Percentiles rank a stretch among this genome's conserved stretches.
phyloP scores from a whole-genome alignment of 2,797 vertebrate species.

The Chiloscyllium punctatum region DNA sequence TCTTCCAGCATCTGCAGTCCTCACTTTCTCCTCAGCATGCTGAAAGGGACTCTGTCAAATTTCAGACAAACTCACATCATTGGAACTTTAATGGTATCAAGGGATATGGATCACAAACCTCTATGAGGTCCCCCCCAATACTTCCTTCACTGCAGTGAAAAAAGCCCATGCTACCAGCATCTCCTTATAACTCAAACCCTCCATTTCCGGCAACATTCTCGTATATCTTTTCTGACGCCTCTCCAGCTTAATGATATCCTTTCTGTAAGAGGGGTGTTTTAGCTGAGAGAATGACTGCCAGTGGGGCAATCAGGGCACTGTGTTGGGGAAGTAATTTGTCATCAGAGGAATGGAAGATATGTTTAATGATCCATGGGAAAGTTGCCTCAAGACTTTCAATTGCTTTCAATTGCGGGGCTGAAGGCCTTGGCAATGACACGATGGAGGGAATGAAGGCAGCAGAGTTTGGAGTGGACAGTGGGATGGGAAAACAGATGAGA shows the following conservation, averaged over 20 bases:
- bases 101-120: no score
- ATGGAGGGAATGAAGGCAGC: background rate
- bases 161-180: no score
- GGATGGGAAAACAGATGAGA: background rate
- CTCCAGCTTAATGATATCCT: background rate
- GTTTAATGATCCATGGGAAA: background rate
- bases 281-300: background rate
- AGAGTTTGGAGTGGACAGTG: background rate
- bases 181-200: no score
- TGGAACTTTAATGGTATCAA: no score
- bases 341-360: background rate
- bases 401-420: background rate
- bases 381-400: background rate
- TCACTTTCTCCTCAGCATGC: no score
- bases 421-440: background rate
- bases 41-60: no score
- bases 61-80: no score
- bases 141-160: no score
- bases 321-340: background rate
- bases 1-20: no score
- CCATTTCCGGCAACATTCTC: no score
- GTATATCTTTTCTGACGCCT: no score
- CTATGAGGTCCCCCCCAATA: no score
- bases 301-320: background rate
- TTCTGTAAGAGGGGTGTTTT: background rate